Percentiles rank a stretch among this genome's conserved stretches.
These are phyloP conservation scores for Amphibalanus amphitrite DNA, from an alignment of 1,140 invertebrate species.

Conservation along the genomic window DNA sequence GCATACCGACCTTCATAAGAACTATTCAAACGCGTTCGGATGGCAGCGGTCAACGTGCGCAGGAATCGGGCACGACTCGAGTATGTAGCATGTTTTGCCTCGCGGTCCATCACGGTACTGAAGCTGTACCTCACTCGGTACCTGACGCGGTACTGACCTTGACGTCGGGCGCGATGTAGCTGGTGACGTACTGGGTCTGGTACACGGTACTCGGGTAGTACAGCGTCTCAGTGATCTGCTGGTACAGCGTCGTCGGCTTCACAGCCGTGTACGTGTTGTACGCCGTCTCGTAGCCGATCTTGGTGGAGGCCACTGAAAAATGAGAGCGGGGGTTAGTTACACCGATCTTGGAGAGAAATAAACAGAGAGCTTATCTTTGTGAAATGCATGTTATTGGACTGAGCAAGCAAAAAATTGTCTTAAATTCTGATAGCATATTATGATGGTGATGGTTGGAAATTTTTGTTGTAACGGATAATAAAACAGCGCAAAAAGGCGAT, in stretches of 20 bases:
- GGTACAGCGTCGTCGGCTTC: constrained; percentile 14
- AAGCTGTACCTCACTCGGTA: no score
- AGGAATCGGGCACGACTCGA: background rate
- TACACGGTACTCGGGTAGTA: constrained; percentile 15
- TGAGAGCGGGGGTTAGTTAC: background rate
- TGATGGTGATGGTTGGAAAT: no score
- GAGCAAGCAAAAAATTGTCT: no score
- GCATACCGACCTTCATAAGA: background rate
- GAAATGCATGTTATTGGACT: no score
- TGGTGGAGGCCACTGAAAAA: background rate
- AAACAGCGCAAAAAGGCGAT: no score
- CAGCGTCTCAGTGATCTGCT: constrained; percentile 13
- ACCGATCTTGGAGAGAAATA: no score
- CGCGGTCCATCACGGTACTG: no score
- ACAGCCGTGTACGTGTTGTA: constrained; percentile 9
- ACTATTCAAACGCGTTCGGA: background rate
- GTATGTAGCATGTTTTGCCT: background rate
- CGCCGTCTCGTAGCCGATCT: background rate
- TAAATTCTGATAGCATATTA: no score
- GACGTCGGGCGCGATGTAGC: constrained; percentile 10
- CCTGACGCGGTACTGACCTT: background rate
- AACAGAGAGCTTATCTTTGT: no score
- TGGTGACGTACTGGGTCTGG: constrained; percentile 12
- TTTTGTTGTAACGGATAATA: no score
- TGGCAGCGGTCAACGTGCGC: background rate